These are phyloP conservation scores for Toxostoma redivivum DNA, from an alignment of 2,113 vertebrate species.

Conservation along the genomic window DNA sequence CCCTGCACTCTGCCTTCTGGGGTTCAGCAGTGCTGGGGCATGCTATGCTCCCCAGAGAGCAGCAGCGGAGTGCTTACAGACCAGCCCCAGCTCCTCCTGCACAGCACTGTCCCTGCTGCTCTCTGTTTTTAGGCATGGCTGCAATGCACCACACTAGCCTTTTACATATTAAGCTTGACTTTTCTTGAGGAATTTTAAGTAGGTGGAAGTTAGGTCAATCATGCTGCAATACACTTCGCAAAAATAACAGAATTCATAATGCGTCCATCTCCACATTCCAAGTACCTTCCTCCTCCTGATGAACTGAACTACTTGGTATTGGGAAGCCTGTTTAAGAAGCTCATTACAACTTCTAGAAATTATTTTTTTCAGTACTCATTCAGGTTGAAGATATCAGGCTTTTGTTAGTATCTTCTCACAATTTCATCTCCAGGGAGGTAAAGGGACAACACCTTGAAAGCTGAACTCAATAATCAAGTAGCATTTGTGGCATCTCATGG, in stretches of 20 bases:
- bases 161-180: neutral
- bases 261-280: neutral
- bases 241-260: neutral
- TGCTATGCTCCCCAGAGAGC: fast-evolving
- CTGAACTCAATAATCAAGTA: neutral
- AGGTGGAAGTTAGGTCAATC: neutral
- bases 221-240: neutral
- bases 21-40: neutral
- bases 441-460: neutral
- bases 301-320: neutral
- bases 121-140: neutral
- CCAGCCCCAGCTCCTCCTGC: neutral
- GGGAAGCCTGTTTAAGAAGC: neutral
- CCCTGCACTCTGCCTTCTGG: fast-evolving
- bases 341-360: neutral
- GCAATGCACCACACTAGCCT: neutral
- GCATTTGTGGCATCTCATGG: neutral
- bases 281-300: neutral
- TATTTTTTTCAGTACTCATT: neutral
- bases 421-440: neutral
- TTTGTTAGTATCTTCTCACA: neutral
- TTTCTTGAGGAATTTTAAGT: neutral
- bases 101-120: neutral
- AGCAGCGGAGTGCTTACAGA: neutral
- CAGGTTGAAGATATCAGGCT: neutral